Evolutionary conservation across 2,888 invertebrate genomes (phyloP).

Genomic region (Ephialtes manifestator): DNA sequence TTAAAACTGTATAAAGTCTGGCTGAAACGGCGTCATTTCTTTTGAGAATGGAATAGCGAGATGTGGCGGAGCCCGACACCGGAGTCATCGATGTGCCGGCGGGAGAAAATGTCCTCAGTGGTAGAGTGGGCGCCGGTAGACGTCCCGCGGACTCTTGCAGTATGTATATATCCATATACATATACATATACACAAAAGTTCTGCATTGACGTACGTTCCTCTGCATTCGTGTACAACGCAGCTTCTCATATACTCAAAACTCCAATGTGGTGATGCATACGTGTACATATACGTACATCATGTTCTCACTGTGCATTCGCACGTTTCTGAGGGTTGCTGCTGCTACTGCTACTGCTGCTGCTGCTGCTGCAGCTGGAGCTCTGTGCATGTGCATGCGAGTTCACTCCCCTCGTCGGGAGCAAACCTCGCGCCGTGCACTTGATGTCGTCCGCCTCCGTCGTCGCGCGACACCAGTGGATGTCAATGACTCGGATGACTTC

Average conservation of each 20-base stretch:
- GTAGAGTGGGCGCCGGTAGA: conserved; percentile 48
- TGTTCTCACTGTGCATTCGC: conserved; percentile 49
- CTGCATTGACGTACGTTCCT: conserved; percentile 21
- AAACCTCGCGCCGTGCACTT: conserved; percentile 77
- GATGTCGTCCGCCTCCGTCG: conserved; percentile 79
- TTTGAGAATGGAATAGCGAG: conserved; percentile 56
- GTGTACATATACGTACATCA: conserved; percentile 5
- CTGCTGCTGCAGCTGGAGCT: conserved; percentile 52
- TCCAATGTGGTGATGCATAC: conserved; percentile 12
- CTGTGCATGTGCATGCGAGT: conserved; percentile 69
- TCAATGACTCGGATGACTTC: conserved; percentile 85
- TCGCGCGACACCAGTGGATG: conserved; percentile 80
- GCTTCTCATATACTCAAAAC: conserved; percentile 16
- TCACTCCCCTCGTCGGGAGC: conserved; percentile 72
- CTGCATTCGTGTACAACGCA: conserved; percentile 28
- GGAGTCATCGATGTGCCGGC: conserved; percentile 80
- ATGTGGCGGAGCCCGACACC: conserved; percentile 42
- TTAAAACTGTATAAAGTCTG: conserved; percentile 16
- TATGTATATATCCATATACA: too few relatives aligned
- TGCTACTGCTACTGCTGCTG: conserved; percentile 9
- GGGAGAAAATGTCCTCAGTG: conserved; percentile 42
- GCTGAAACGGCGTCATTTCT: conserved; percentile 53
- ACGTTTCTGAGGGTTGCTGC: conserved; percentile 50
- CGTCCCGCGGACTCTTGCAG: conserved; percentile 42
- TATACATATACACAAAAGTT: conserved; percentile 6